A percentile compares a stretch with the other conserved stretches of the same genome.
These are phyloP conservation scores for Ceriagrion tenellum DNA, from an alignment of 2,888 invertebrate genomes.

Conservation along the genomic window DNA sequence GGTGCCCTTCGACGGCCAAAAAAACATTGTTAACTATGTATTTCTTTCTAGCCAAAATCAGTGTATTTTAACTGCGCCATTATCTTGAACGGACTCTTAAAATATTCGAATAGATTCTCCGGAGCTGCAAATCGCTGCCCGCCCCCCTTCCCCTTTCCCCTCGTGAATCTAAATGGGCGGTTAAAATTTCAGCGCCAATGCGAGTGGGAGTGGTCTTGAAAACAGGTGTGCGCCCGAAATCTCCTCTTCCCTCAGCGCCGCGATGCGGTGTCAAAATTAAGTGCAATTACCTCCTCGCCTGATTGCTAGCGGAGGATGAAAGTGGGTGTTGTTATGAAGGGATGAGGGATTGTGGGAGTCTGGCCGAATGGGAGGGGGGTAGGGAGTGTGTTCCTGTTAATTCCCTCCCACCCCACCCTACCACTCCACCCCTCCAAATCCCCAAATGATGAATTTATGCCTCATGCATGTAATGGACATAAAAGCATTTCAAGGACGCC, in stretches of 20 bases:
- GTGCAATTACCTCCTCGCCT: background rate
- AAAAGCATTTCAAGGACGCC: background rate
- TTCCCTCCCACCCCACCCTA: background rate
- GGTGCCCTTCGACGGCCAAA: too few relatives aligned
- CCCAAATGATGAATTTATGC: background rate
- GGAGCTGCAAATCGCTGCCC: too few relatives aligned
- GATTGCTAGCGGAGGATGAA: background rate
- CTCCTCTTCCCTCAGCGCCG: background rate
- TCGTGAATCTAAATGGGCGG: background rate
- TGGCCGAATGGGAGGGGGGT: background rate
- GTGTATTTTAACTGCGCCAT: too few relatives aligned
- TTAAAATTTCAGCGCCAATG: background rate
- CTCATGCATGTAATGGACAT: background rate
- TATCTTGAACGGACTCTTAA: too few relatives aligned
- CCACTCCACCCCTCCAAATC: background rate
- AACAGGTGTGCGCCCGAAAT: background rate
- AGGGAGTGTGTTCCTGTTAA: background rate
- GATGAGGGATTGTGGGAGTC: too few relatives aligned
- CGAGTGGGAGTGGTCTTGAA: background rate
- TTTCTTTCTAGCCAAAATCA: too few relatives aligned
- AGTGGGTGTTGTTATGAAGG: background rate
- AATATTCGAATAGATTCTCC: too few relatives aligned
- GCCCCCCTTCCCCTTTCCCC: too few relatives aligned
- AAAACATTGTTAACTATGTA: too few relatives aligned
- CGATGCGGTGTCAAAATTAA: background rate